These are phyloP conservation scores for Carassius auratus DNA, from an alignment of 2,113 vertebrate species.

Conservation along the genomic window DNA sequence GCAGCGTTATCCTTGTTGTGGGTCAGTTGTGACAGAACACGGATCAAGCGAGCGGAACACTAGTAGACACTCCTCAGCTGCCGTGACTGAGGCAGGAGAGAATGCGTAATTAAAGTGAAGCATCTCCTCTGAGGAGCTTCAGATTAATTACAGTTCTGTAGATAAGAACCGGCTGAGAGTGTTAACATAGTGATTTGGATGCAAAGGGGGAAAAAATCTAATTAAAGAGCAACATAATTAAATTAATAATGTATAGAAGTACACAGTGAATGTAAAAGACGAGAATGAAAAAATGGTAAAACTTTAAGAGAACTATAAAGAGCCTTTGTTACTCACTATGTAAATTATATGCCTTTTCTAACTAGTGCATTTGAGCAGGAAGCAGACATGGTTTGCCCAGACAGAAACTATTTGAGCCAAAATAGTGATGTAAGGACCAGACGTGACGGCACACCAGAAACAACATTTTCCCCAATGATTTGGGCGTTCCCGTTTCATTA, in stretches of 20 bases:
- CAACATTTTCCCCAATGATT: neutral
- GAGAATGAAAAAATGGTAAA: neutral
- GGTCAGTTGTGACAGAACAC: constrained; percentile 51
- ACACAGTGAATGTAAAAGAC: neutral
- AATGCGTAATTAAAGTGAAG: constrained; percentile 42
- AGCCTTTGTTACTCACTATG: neutral
- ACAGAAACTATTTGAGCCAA: constrained; percentile 10
- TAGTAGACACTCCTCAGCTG: neutral
- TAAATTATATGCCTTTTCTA: neutral
- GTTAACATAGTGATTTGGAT: neutral
- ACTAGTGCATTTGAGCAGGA: neutral
- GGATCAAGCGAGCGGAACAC: constrained; percentile 20
- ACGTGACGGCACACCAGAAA: neutral
- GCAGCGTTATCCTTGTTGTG: constrained; percentile 57
- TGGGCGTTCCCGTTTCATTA: neutral
- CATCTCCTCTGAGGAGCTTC: constrained; percentile 5
- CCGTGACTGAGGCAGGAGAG: constrained; percentile 26
- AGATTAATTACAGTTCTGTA: constrained; percentile 13
- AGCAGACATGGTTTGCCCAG: constrained; percentile 7
- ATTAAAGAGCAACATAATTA: neutral
- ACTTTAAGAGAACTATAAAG: neutral
- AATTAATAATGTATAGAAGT: neutral
- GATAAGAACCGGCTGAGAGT: neutral
- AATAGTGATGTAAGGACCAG: constrained; percentile 7
- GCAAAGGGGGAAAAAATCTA: neutral